Conservation (phyloP, 1,140 invertebrate genomes). For the Latrodectus geometricus region DNA sequence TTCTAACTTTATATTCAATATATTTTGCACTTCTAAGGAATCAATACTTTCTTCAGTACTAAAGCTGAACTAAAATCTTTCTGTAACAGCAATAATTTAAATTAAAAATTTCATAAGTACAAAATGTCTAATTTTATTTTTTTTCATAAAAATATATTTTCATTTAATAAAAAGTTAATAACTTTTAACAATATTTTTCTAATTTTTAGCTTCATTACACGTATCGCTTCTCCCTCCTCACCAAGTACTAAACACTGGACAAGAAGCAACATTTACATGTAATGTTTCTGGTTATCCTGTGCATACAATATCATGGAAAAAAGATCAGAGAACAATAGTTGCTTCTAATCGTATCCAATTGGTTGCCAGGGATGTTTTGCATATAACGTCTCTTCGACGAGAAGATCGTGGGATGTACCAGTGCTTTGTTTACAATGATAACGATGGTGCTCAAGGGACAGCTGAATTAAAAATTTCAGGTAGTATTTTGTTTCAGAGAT, state of each 20-base stretch:
- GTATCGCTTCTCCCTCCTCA: constrained; percentile 25
- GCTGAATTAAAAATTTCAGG: constrained; percentile 69
- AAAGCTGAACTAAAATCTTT: no score
- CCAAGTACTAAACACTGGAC: constrained; percentile 77
- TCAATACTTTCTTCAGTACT: no score
- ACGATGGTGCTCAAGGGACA: constrained; percentile 67
- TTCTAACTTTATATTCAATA: no score
- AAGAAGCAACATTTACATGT: constrained; percentile 85
- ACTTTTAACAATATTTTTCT: not conserved
- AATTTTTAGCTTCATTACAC: constrained; percentile 18
- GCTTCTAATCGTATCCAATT: constrained; percentile 1
- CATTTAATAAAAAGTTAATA: no score
- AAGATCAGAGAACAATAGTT: constrained; percentile 51
- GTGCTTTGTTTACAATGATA: constrained; percentile 68
- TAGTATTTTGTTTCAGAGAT: constrained; percentile 54
- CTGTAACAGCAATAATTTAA: no score
- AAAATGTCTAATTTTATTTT: no score
- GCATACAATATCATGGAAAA: constrained; percentile 80
- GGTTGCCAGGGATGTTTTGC: constrained; percentile 62
- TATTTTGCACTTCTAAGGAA: no score
- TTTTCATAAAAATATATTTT: no score
- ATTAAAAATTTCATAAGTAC: no score
- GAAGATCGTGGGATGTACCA: constrained; percentile 71
- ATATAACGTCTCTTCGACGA: constrained; percentile 66
- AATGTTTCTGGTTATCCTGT: constrained; percentile 85